Base-by-base conservation (phyloP, 2,888 invertebrate genomes). In the Bhutanitis thaidina region DNA sequence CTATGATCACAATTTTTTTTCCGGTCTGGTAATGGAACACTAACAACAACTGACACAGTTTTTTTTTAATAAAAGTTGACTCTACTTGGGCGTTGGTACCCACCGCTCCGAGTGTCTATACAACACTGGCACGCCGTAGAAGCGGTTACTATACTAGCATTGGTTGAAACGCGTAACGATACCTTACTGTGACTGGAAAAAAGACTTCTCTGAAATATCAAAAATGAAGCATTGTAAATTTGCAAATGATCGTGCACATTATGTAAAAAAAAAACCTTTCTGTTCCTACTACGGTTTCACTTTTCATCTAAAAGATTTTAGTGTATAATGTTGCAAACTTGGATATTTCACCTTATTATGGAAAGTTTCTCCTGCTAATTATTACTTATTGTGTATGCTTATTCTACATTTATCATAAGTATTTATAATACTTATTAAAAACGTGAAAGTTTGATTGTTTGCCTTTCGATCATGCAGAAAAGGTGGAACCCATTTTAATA, bases 51-150 rank as follows among this genome's bases (percentile, higher is more conserved):
- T 57, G 38, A 45, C 62, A 60, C 66, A 16, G 45, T 10, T 29
- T 3, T 40, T 50, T 51, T 38, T 43, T 49, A 43, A 43, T 44
- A 39, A n/a, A n/a, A n/a, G n/a, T n/a, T 49, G 16, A 43, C 9
- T 45, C 29, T 29, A 16, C 39, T 16, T 47, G 47, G 54, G 58
- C 68, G 68, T 68, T 62, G 66, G 64, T 57, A 70, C 75, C 69
- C 77, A 75, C 80, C 80, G 72, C 76, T 63, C 64, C 73, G 79
- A 82, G 73, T 76, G 81, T 73, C 75, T 71, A 64, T 69, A 61
- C 57, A 76, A 75, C 77, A 84, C 84, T 84, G 80, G 29, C 39
- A 35, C 13, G 13, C n/a, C 30, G 44, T 39, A 50, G 30, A 45
- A 29, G 35, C 34, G 35, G 52, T 52, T 58, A 53, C 61, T 57